Evolutionary conservation across 2,888 invertebrate species (phyloP).

Genomic region (Latrodectus elegans): DNA sequence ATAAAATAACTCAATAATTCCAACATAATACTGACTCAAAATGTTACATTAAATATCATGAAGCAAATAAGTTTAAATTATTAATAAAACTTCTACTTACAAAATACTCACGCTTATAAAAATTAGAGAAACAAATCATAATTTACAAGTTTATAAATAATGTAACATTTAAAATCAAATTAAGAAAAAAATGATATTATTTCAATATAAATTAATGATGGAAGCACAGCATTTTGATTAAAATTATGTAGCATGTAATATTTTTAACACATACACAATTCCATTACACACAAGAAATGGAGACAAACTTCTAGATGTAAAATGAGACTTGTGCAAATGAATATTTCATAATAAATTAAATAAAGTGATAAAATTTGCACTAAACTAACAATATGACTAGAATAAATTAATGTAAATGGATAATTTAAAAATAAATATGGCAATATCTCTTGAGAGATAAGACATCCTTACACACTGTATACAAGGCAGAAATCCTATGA

Average conservation of each 20-base stretch:
- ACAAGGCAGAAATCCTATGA: constrained; percentile 67
- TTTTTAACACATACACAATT: not conserved
- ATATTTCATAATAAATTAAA: too few species aligned
- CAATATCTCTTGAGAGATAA: constrained; percentile 41
- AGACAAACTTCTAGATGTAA: not conserved
- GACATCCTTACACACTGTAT: constrained; percentile 32
- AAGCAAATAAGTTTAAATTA: too few species aligned
- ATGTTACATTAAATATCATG: too few species aligned
- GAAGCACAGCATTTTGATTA: constrained; percentile 44
- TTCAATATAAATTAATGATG: not conserved
- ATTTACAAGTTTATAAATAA: too few species aligned
- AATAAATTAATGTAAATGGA: constrained; percentile 44
- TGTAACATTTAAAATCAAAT: too few species aligned
- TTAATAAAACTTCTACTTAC: too few species aligned
- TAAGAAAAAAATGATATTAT: not conserved
- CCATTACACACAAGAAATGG: not conserved
- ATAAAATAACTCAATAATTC: too few species aligned
- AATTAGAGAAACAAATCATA: too few species aligned
- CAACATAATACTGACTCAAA: too few species aligned
- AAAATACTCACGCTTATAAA: too few species aligned
- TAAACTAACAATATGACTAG: constrained; percentile 40
- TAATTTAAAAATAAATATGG: constrained; percentile 35
- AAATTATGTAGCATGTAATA: not conserved
- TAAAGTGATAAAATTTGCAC: too few species aligned
- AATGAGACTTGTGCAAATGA: too few species aligned